Base-by-base conservation (phyloP, 2,797 vertebrate genomes). In the Scyliorhinus canicula region DNA sequence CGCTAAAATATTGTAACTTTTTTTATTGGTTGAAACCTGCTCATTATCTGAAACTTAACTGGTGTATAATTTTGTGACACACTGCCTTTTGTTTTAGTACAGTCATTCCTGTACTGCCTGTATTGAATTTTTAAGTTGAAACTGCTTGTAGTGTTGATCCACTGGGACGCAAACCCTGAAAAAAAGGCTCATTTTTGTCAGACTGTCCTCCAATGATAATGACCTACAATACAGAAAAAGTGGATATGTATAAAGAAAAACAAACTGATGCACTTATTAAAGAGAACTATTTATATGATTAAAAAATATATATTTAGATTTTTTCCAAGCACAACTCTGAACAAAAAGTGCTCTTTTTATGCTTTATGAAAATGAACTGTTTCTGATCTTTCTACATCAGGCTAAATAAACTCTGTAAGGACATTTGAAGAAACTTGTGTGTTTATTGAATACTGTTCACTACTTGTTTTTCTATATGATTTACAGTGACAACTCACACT, bases 211-310 rank as follows among this genome's bases (percentile, higher is more conserved):
- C 90, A 55, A 95, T 95, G 95, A 90, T 95, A 52, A 79, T 95
- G 93, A 67, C 67, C 93, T 94, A 94, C 71, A 94, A 94, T 67
- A 82, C 55, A 95, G 65, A 31, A 47, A 96, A 97, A 96, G 96
- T 95, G 96, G 96, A 97, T 97, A 97, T 97, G 96, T 97, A 96
- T 96, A 96, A 96, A 96, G 95, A 21, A 79, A 95, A 96, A 95
- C 95, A 97, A 96, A 96, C 96, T 97, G 96, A 98, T 97, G 97
- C 97, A 97, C 97, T 98, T 98, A 97, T 97, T 97, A 97, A 97
- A 97, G 97, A 97, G 97, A 97, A 96, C 97, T 97, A 97, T 98
- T 98, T 98, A 97, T 97, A 98, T 97, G 97, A 97, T 97, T 94
- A 94, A 94, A 97, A 98, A 98, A 97, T 94, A 97, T 97, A 98